Conservation (phyloP, 2,888 invertebrate genomes). For the Agrilus mali region DNA sequence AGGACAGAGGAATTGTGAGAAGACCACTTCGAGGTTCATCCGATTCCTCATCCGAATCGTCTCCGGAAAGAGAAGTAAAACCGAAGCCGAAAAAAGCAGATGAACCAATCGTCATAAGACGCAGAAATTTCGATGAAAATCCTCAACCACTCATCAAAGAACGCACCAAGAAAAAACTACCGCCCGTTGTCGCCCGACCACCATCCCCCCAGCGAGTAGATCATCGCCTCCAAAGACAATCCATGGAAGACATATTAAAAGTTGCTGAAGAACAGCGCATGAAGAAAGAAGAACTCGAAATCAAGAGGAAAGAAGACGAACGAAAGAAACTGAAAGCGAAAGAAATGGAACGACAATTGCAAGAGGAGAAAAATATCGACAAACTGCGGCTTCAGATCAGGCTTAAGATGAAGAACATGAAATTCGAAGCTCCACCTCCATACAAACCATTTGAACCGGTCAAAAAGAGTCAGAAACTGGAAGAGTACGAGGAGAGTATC, state of each 20-base stretch:
- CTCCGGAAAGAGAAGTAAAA: constrained; percentile 2
- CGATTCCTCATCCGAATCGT: constrained; percentile 1
- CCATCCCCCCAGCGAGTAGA: constrained; percentile 18
- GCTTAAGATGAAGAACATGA: constrained; percentile 26
- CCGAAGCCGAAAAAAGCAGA: constrained; percentile 20
- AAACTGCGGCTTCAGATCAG: constrained; percentile 26
- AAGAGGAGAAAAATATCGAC: constrained; percentile 28
- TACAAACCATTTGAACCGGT: constrained; percentile 29
- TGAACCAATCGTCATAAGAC: constrained; percentile 26
- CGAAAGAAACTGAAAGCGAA: constrained; percentile 27
- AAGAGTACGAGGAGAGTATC: constrained; percentile 28
- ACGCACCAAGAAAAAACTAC: constrained; percentile 22
- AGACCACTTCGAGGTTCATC: no score
- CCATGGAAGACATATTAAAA: constrained; percentile 25
- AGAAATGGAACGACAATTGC: constrained; percentile 24
- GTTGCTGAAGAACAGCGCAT: constrained; percentile 20
- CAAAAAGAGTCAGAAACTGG: constrained; percentile 28
- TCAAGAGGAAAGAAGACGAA: constrained; percentile 22
- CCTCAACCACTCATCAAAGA: constrained; percentile 23
- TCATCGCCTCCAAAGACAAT: constrained; percentile 18
- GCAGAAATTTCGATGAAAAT: constrained; percentile 25
- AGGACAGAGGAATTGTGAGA: constrained; percentile 15
- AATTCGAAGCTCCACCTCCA: constrained; percentile 25
- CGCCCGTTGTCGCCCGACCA: constrained; percentile 9
- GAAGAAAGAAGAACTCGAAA: constrained; percentile 7